Conservation (phyloP, 2,113 vertebrate genomes). For the Hydrochoerus hydrochaeris region DNA sequence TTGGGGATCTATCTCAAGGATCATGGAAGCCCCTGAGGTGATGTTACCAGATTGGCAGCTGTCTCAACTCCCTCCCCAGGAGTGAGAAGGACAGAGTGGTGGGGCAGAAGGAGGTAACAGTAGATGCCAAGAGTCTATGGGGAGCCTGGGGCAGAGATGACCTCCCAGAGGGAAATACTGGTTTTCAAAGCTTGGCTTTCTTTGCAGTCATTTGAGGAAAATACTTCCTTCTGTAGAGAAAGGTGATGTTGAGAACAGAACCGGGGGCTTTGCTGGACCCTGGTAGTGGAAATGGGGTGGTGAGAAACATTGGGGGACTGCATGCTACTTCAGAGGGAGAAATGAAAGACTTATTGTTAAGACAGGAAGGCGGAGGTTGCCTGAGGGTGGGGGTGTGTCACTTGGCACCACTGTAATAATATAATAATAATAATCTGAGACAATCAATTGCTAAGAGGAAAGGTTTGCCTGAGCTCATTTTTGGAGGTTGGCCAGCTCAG, state of each 20-base stretch:
- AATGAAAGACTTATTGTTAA: background rate
- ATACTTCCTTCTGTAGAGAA: background rate
- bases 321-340: background rate
- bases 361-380: background rate
- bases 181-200: background rate
- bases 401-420: background rate
- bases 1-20: background rate
- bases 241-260: background rate
- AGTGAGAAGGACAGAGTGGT: too few relatives aligned
- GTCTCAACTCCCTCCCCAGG: background rate
- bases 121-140: background rate
- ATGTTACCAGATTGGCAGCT: background rate
- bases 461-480: background rate
- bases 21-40: background rate
- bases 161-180: background rate
- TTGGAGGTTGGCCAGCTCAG: background rate
- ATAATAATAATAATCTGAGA: background rate
- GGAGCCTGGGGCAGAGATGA: background rate
- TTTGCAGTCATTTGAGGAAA: background rate
- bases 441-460: background rate
- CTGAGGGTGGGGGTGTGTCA: background rate
- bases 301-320: background rate
- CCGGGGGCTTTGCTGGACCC: background rate
- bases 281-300: accelerated
- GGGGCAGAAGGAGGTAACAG: background rate